Evolutionary conservation across 2,888 invertebrate species (phyloP).

Genomic region (Harmothoe impar): DNA sequence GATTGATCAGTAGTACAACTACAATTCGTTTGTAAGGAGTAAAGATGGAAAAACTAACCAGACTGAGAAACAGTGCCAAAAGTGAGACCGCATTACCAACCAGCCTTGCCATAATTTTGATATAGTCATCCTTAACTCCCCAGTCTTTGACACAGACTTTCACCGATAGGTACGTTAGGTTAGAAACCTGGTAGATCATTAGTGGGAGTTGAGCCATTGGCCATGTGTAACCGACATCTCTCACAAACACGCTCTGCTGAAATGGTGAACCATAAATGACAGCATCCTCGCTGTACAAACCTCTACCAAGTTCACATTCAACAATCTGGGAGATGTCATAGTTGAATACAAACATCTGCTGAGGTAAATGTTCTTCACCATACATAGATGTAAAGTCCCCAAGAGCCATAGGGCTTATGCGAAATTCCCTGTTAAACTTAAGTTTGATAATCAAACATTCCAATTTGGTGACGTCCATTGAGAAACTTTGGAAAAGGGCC

Average conservation of each 20-base stretch:
- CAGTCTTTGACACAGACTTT: not conserved
- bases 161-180: not conserved
- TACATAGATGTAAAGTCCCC: not conserved
- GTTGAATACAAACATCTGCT: not conserved
- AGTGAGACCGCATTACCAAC: not conserved
- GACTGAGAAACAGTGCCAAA: not conserved
- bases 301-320: not conserved
- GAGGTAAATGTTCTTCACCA: not conserved
- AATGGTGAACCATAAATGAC: not conserved
- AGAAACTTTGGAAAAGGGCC: not conserved
- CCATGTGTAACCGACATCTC: not conserved
- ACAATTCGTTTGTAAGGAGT: not conserved
- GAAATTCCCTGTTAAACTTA: not conserved
- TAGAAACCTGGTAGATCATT: not conserved
- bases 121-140: not conserved
- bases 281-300: not conserved
- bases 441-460: not conserved
- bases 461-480: not conserved
- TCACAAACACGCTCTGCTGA: not conserved
- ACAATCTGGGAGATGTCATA: not conserved
- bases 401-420: not conserved
- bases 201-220: not conserved
- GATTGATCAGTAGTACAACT: not conserved
- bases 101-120: not conserved
- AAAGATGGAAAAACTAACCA: not conserved